A percentile compares a stretch with the other conserved stretches of the same genome.
These are phyloP conservation scores for Apamea sordens DNA, from an alignment of 2,888 invertebrate species.

Conservation along the genomic window DNA sequence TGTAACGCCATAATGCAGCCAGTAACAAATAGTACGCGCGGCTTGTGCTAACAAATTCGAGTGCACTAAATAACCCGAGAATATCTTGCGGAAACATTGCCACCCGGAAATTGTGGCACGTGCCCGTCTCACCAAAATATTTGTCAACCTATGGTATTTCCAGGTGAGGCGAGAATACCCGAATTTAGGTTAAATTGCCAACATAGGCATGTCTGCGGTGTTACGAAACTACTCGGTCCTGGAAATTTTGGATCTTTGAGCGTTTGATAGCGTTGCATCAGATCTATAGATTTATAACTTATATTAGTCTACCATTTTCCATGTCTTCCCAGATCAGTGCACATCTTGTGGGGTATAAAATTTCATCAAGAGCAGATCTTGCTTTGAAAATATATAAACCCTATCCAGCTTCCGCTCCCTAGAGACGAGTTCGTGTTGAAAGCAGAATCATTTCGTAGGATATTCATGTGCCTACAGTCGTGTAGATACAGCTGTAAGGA, in stretches of 20 bases:
- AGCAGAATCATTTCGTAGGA: constrained; percentile 41
- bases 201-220: constrained; percentile 20
- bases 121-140: constrained; percentile 35
- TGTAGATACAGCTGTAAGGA: constrained; percentile 1
- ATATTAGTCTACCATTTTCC: not conserved
- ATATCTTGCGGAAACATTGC: constrained; percentile 21
- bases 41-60: constrained; percentile 16
- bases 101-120: constrained; percentile 44
- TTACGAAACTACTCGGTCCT: constrained; percentile 8
- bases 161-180: constrained; percentile 27
- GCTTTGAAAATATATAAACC: constrained; percentile 20
- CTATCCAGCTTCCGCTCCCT: constrained; percentile 7
- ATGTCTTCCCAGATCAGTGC: constrained; percentile 1
- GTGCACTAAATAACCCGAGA: constrained; percentile 24
- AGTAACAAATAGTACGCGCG: not conserved
- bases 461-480: constrained; percentile 42
- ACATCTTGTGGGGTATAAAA: not conserved
- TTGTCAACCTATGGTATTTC: constrained; percentile 36
- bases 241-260: not conserved
- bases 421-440: constrained; percentile 33
- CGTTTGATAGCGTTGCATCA: not conserved
- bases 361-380: constrained; percentile 1
- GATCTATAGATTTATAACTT: not conserved
- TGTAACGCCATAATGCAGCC: not conserved
- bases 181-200: constrained; percentile 24